Base-by-base conservation (phyloP, 1,140 invertebrate species). In the Varroa destructor region DNA sequence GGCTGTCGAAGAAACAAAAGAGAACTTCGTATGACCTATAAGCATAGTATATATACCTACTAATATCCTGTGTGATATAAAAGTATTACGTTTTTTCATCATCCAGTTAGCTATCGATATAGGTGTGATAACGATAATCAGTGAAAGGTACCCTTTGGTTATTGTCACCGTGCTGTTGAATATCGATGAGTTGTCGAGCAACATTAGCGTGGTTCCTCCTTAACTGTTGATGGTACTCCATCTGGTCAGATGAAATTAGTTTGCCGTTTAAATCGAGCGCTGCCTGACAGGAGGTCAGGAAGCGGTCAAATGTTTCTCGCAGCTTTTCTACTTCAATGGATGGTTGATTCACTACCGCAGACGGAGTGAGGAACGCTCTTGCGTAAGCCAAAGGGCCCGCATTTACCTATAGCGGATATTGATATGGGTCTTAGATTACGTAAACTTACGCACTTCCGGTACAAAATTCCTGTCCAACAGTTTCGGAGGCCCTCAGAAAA, bases 351-450 rank as follows among this genome's bases (percentile, higher is more conserved):
- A 42, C 71, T 6, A 64, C 56, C 70, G 71, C 72, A 43, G 74
- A 75, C 43, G 75, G 75, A 79, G 89, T 87, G 0, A 96, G 81
- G 81, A 96, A 96, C 3, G 88, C 90, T 76, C 86, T 86, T 0
- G 92, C 92, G 80, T 95, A 96, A 1, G 91, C 91, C 61, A 95
- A 79, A 1, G 93, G 93, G 43, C 93, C 93, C n/a, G 91, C 91
- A 82, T 96, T 93, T 0, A 96, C 92, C 79, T 81, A 73, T n/a
- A 40, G 43, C 43, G n/a, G 71, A 12, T 3, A 12, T 10, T 10
- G 46, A 10, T 70, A 46, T 8, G 8, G 25, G 25, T 25, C 25
- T 25, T 25, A 25, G 25, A 25, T 25, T 25, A 25, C 25, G 25
- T 25, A 25, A 25, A 25, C 25, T 25, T 25, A 25, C 25, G 25